Conservation (phyloP, 2,113 vertebrate genomes). For the Bombycilla garrulus region DNA sequence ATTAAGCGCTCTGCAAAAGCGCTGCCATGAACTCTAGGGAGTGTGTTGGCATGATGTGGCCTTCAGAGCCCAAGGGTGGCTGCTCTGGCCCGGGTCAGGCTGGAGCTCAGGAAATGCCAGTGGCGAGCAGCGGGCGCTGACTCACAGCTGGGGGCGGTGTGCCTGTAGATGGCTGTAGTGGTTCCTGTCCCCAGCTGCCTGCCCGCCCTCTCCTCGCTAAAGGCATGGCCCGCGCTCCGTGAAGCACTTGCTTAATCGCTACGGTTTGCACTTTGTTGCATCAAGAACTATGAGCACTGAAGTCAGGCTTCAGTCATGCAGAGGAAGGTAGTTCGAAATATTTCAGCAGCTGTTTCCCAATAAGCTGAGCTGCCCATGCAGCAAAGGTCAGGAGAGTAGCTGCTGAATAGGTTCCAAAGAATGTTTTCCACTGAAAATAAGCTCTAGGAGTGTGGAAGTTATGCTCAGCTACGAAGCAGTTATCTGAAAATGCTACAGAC, state of each 20-base stretch:
- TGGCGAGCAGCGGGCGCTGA: neutral
- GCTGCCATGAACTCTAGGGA: neutral
- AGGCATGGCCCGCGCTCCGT: neutral
- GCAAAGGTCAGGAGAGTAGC: neutral
- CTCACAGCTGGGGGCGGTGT: constrained; percentile 21
- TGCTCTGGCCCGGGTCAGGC: neutral
- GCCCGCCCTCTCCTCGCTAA: neutral
- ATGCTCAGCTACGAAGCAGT: neutral
- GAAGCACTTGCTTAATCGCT: neutral
- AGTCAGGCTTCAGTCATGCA: neutral
- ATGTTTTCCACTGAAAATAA: constrained; percentile 1
- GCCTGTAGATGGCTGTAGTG: neutral
- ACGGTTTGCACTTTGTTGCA: neutral
- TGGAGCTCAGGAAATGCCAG: constrained; percentile 19
- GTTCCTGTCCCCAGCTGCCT: constrained; percentile 26
- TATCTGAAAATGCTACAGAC: neutral
- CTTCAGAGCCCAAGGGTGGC: neutral
- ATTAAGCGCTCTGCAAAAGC: neutral
- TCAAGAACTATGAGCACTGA: neutral
- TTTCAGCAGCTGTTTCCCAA: neutral
- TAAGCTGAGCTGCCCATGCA: neutral
- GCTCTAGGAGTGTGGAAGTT: neutral
- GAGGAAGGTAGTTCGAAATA: neutral
- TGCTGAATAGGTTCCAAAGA: neutral
- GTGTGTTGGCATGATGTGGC: neutral